Evolutionary conservation across 1,140 invertebrate genomes (phyloP).

Genomic region (Aphis gossypii): DNA sequence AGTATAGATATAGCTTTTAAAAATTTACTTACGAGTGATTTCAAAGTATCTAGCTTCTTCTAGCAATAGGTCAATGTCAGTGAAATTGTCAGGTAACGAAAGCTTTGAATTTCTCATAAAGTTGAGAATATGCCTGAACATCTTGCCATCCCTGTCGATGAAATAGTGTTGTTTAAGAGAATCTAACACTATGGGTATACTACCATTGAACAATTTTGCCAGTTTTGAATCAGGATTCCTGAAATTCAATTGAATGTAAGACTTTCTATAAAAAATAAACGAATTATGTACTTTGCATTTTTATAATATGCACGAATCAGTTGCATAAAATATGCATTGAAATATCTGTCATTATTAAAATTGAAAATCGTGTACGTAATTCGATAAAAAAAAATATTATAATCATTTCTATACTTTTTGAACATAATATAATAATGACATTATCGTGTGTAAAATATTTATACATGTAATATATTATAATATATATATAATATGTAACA

Average conservation of each 20-base stretch:
- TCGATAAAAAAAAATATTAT: background rate
- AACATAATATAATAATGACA: background rate
- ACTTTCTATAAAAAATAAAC: background rate
- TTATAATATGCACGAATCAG: background rate
- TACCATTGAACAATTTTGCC: constrained; percentile 94
- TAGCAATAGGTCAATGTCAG: constrained; percentile 86
- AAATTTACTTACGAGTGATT: constrained; percentile 77
- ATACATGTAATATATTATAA: background rate
- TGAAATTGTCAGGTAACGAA: constrained; percentile 85
- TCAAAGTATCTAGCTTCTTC: constrained; percentile 94
- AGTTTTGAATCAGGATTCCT: constrained; percentile 92
- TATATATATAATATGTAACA: background rate
- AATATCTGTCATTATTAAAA: background rate
- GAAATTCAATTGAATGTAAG: constrained; percentile 62
- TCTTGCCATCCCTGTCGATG: constrained; percentile 93
- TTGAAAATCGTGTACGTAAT: background rate
- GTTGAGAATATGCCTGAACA: constrained; percentile 96
- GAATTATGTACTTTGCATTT: background rate
- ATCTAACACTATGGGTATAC: constrained; percentile 94
- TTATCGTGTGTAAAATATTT: background rate
- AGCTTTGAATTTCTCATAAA: constrained; percentile 91
- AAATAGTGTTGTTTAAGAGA: constrained; percentile 98
- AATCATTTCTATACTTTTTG: background rate
- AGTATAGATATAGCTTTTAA: background rate
- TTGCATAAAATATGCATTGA: background rate